Base-by-base conservation (phyloP, 2,113 vertebrate genomes). In the Poeciliopsis occidentalis region DNA sequence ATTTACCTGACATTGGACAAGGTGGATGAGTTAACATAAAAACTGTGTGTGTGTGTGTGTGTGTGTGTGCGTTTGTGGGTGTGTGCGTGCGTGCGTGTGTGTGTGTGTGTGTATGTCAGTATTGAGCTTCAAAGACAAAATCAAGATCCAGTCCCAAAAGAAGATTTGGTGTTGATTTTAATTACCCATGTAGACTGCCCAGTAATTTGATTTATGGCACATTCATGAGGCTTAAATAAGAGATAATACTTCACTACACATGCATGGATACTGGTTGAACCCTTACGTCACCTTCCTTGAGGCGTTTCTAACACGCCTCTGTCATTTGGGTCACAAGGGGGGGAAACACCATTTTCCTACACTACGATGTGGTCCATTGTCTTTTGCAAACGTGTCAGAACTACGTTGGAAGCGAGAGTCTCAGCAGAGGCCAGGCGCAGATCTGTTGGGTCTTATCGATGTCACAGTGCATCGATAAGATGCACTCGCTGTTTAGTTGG, bases 171-270 rank as follows among this genome's bases (percentile, higher is more conserved):
- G 73, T 24, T 72, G 77, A 67, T 29, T 77, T 71, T 75, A 44
- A 76, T 29, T 85, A 66, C 39, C 66, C 27, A 63, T 37, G 75
- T 67, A 63, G 29, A 73, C 60, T 82, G 47, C 67, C 80, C 44
- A 26, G 63, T 66, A 77, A 80, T 62, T 65, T 47, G 73, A 69
- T 82, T 71, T 73, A 86, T 89, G 89, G 83, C 88, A 91, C 91
- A 91, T 90, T 92, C 90, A 80, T 87, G 80, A 82, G 62, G 80
- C 82, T 88, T 71, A 86, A 76, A 73, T 79, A 64, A 76, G 64
- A 84, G 37, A 39, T 77, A 79, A 60, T 74, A 67, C 67, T 79
- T 85, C 51, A 70, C 60, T 82, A 83, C 0, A 12, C 86, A 91
- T 91, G 91, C 92, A 88, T 29, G 74, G 75, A 82, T 61, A 80